Conservation (phyloP, 1,140 invertebrate species). For the Mya arenaria region DNA sequence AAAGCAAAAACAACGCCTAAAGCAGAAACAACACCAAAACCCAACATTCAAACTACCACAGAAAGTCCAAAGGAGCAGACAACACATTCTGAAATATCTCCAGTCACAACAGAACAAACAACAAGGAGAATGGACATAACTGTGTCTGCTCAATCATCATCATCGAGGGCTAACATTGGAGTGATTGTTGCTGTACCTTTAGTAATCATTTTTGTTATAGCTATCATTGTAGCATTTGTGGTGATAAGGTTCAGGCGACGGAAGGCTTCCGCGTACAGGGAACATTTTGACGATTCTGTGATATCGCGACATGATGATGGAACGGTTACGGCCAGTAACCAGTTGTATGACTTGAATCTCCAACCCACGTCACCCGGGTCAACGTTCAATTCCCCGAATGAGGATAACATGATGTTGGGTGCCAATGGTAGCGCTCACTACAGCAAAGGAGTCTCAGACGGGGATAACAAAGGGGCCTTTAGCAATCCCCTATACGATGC, state of each 20-base stretch:
- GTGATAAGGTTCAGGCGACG: slow-evolving; percentile 3
- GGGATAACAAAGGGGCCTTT: slow-evolving; percentile 28
- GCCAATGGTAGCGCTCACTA: slow-evolving; percentile 39
- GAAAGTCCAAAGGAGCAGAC: background rate
- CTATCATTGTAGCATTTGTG: slow-evolving; percentile 1
- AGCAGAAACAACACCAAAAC: background rate
- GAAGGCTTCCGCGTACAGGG: background rate
- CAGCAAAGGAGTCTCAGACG: slow-evolving; percentile 40
- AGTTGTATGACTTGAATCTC: slow-evolving; percentile 40
- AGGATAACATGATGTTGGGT: slow-evolving; percentile 36
- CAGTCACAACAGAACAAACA: background rate
- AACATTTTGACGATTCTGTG: slow-evolving; percentile 46
- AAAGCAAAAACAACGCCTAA: background rate
- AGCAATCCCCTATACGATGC: slow-evolving; percentile 45
- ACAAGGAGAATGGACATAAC: background rate
- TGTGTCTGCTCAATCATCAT: background rate
- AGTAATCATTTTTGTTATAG: slow-evolving; percentile 17
- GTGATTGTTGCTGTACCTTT: slow-evolving; percentile 19
- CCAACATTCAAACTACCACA: background rate
- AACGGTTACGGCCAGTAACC: slow-evolving; percentile 36
- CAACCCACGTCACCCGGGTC: background rate
- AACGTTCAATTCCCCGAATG: background rate
- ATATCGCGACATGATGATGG: slow-evolving; percentile 26
- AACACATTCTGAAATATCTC: background rate
- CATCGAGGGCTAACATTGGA: slow-evolving; percentile 25